phyloP scores from a whole-genome alignment of 2,113 vertebrate species.

The Channa maculata region DNA sequence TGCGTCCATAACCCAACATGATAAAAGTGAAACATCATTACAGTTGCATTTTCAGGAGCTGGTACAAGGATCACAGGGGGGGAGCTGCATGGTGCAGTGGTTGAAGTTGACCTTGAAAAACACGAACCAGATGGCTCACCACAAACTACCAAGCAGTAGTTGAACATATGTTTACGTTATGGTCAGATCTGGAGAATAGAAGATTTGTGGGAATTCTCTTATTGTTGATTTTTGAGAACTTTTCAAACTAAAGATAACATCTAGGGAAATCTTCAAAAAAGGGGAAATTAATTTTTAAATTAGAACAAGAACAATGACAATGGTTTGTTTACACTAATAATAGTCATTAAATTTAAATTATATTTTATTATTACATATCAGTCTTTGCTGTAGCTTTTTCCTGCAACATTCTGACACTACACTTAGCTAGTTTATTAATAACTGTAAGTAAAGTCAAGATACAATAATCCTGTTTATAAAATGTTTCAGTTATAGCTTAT shows the following conservation, averaged over 20 bases:
- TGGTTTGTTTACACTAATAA: too few relatives aligned
- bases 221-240: not conserved
- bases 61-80: slow-evolving; percentile 37
- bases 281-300: too few relatives aligned
- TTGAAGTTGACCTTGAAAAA: slow-evolving; percentile 65
- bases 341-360: not conserved
- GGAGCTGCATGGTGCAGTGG: not conserved
- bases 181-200: slow-evolving; percentile 10
- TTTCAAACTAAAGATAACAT: not conserved
- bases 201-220: not conserved
- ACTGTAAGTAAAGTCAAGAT: too few relatives aligned
- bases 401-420: too few relatives aligned
- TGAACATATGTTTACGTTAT: slow-evolving; percentile 34
- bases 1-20: not conserved
- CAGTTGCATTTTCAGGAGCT: slow-evolving; percentile 19
- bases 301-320: too few relatives aligned
- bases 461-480: too few relatives aligned
- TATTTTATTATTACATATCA: too few relatives aligned
- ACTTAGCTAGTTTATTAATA: too few relatives aligned
- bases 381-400: too few relatives aligned
- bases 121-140: slow-evolving; percentile 43
- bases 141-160: slow-evolving; percentile 39
- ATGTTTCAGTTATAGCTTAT: too few relatives aligned
- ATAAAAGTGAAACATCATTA: slow-evolving; percentile 21
- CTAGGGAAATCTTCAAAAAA: not conserved